Evolutionary conservation across 2,888 invertebrate genomes (phyloP).

Genomic region (Ophioninae sp.): DNA sequence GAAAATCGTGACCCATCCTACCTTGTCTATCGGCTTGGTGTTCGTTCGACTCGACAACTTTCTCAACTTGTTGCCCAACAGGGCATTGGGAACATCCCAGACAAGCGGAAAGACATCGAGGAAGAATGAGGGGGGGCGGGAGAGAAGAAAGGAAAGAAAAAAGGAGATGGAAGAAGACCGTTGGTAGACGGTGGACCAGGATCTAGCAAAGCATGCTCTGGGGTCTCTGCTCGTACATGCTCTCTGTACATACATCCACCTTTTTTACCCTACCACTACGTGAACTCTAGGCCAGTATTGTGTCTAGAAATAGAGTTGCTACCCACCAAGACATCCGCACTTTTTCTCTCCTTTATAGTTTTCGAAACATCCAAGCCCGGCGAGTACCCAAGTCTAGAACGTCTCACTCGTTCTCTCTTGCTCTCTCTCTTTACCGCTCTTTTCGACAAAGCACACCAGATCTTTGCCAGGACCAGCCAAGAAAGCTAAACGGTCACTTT

Average conservation of each 20-base stretch:
- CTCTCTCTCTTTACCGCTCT: background rate
- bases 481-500: slow-evolving; percentile 48
- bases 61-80: slow-evolving; percentile 73
- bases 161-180: slow-evolving; percentile 17
- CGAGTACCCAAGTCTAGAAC: slow-evolving; percentile 35
- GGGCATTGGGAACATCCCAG: slow-evolving; percentile 20
- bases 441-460: slow-evolving; percentile 35
- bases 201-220: slow-evolving; percentile 33
- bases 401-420: slow-evolving; percentile 16
- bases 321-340: slow-evolving; percentile 8
- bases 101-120: slow-evolving; percentile 24
- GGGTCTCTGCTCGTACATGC: slow-evolving; percentile 27
- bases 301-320: slow-evolving; percentile 61
- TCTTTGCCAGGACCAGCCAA: slow-evolving; percentile 18
- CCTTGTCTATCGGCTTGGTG: slow-evolving; percentile 6
- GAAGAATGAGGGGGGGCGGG: background rate
- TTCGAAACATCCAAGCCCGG: slow-evolving; percentile 52
- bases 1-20: slow-evolving; percentile 13
- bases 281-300: slow-evolving; percentile 52
- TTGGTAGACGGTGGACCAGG: slow-evolving; percentile 31
- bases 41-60: slow-evolving; percentile 69
- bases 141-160: slow-evolving; percentile 15
- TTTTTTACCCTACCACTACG: slow-evolving; percentile 24
- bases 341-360: slow-evolving; percentile 47
- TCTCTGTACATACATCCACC: slow-evolving; percentile 12